Percentiles rank a stretch among this genome's conserved stretches.
phyloP scores from a whole-genome alignment of 2,888 invertebrate genomes.

The Drosophila pseudotakahashii region DNA sequence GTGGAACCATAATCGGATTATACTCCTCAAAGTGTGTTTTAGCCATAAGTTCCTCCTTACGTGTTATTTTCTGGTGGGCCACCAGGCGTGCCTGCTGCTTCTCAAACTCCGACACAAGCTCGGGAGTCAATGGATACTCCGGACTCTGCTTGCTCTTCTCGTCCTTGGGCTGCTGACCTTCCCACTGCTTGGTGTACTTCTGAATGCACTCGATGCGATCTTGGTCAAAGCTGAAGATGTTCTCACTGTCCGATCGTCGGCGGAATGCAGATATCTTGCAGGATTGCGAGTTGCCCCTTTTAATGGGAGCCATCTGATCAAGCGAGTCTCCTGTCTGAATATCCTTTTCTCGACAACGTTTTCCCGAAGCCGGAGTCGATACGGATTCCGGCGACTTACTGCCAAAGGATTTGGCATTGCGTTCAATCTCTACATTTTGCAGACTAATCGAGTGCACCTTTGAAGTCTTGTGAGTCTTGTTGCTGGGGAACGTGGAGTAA shows the following conservation, averaged over 20 bases:
- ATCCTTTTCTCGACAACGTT: conserved; percentile 80
- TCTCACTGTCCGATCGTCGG: conserved; percentile 88
- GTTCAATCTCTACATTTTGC: conserved; percentile 89
- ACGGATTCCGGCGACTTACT: conserved; percentile 82
- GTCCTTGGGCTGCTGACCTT: conserved; percentile 82
- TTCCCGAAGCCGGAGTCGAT: conserved; percentile 72
- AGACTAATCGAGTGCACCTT: conserved; percentile 89
- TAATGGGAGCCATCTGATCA: conserved; percentile 76
- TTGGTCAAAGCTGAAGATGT: conserved; percentile 91
- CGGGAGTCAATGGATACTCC: conserved; percentile 85
- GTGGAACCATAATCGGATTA: conserved; percentile 87
- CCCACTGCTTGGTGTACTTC: conserved; percentile 84
- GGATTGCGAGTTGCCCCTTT: conserved; percentile 76
- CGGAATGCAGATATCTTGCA: conserved; percentile 85
- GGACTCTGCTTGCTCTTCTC: conserved; percentile 86
- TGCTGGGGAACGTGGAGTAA: conserved; percentile 87
- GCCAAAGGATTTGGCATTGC: conserved; percentile 84
- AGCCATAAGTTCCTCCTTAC: conserved; percentile 88
- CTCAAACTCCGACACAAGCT: conserved; percentile 87
- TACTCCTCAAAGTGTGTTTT: conserved; percentile 89
- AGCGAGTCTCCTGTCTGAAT: conserved; percentile 82
- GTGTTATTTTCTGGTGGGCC: conserved; percentile 85
- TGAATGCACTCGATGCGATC: conserved; percentile 90
- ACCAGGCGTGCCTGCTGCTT: conserved; percentile 84
- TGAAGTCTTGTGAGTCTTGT: conserved; percentile 86